phyloP scores from a whole-genome alignment of 2,113 vertebrate genomes.

The Semnornis frantzii region DNA sequence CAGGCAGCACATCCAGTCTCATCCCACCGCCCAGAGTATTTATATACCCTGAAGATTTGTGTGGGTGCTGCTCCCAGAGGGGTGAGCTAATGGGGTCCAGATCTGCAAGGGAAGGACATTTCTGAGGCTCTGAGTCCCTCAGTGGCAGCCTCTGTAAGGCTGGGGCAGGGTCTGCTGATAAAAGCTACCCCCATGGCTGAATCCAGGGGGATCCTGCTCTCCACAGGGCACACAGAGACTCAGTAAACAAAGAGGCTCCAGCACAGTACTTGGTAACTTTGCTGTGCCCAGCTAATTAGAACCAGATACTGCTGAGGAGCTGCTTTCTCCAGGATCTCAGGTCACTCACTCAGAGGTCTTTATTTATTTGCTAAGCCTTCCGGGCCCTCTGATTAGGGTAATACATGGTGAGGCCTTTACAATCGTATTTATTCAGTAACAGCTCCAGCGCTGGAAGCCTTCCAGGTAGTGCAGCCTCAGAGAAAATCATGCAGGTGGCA shows the following conservation, averaged over 20 bases:
- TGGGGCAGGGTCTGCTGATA: not conserved
- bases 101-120: not conserved
- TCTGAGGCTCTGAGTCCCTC: not conserved
- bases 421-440: constrained; percentile 66
- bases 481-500: not conserved
- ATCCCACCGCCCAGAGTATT: not conserved
- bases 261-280: constrained; percentile 54
- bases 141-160: not conserved
- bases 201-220: constrained; percentile 9
- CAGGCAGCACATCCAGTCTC: not conserved
- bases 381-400: constrained; percentile 59
- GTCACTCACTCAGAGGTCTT: constrained; percentile 59
- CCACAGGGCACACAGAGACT: constrained; percentile 19
- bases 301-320: constrained; percentile 60
- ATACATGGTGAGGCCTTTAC: constrained; percentile 67
- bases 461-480: constrained; percentile 41
- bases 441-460: constrained; percentile 40
- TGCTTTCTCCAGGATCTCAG: constrained; percentile 47
- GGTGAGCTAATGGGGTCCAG: not conserved
- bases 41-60: not conserved
- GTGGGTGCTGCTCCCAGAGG: not conserved
- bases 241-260: constrained; percentile 59
- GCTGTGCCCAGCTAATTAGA: constrained; percentile 50
- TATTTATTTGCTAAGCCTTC: constrained; percentile 72
- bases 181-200: not conserved